Conservation (phyloP, 2,888 invertebrate genomes). For the Drosophila affinis region DNA sequence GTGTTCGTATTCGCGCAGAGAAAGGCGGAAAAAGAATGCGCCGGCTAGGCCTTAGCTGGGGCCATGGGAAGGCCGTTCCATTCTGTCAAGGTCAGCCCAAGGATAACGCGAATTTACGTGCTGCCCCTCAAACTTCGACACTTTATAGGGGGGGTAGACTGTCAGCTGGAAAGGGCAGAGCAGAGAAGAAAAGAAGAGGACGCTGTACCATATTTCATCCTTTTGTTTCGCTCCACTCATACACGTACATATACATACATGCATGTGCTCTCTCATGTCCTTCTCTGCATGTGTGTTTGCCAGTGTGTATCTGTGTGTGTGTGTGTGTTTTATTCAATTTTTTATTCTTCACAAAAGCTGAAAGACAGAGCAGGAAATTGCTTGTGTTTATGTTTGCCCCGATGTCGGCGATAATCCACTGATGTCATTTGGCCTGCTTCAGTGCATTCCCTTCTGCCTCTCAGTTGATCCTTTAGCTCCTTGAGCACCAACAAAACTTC, state of each 20-base stretch:
- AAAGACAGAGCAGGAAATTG: slow-evolving; percentile 58
- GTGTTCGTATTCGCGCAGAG: slow-evolving; percentile 31
- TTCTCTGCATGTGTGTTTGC: slow-evolving; percentile 10
- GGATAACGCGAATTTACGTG: slow-evolving; percentile 77
- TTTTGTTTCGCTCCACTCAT: slow-evolving; percentile 59
- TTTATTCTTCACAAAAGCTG: slow-evolving; percentile 57
- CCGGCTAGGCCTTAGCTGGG: slow-evolving; percentile 37
- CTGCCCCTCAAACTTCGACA: slow-evolving; percentile 52
- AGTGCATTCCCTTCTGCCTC: slow-evolving; percentile 23
- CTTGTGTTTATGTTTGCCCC: slow-evolving; percentile 57
- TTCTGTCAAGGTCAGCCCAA: slow-evolving; percentile 76
- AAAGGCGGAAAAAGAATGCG: slow-evolving; percentile 40
- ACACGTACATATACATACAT: slow-evolving; percentile 41
- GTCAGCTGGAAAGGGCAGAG: background rate
- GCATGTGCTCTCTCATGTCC: slow-evolving; percentile 15
- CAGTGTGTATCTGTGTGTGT: slow-evolving; percentile 3
- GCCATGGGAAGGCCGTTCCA: slow-evolving; percentile 35
- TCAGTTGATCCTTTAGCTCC: slow-evolving; percentile 9
- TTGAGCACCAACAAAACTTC: slow-evolving; percentile 35
- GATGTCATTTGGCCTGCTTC: slow-evolving; percentile 75
- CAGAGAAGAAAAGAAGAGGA: background rate
- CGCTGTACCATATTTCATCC: slow-evolving; percentile 67
- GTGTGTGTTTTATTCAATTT: slow-evolving; percentile 50
- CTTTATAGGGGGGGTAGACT: slow-evolving; percentile 36
- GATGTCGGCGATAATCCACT: slow-evolving; percentile 75